Evolutionary conservation across 2,797 vertebrate genomes (phyloP), one percentile per base, ranked within the genome.

Genomic region (Pteronotus mesoamericanus): DNA sequence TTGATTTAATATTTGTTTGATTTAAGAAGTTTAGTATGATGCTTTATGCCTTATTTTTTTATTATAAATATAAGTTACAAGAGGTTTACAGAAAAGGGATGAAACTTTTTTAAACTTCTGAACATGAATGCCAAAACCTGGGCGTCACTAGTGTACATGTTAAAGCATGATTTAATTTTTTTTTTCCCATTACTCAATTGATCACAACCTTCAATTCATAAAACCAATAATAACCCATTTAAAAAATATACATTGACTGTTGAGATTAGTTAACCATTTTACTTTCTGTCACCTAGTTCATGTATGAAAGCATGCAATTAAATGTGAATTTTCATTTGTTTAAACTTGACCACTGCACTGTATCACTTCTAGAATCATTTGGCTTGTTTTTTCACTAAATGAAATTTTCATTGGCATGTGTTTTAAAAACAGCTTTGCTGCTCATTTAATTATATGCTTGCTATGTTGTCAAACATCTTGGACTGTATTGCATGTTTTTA

Each of bases 321-420:
- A 74, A 91, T 94, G 95, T 6, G 53, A 94, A 92, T 98, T 98
- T 97, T 68, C 94, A 91, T 97, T 97, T 71, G 22, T 97, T 98
- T 96, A 97, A 98, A 98, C 98, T 98, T 98, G 98, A 98, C 98
- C 98, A 98, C 98, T 98, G 97, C 94, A 96, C 95, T 95, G 16
- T 80, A 21, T 82, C 77, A 77, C 48, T 92, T 95, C 22, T 21
- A 24, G 68, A 93, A 46, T 88, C 97, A 22, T 26, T 92, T 96
- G 96, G 94, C 79, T 93, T 96, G 79, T 94, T 71, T 95, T 94
- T 86, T 93, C 89, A 94, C 61, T 66, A 75, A 94, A 68, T 84
- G 32, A 69, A 29, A 34, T 91, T 97, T 85, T 96, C 85, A 95
- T 93, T 93, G 55, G 96, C 96, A 21, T 90, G 96, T 93, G 66